Percentiles rank a stretch among this genome's conserved stretches.
phyloP scores from a whole-genome alignment of 2,113 vertebrate genomes.

The Natator depressus region DNA sequence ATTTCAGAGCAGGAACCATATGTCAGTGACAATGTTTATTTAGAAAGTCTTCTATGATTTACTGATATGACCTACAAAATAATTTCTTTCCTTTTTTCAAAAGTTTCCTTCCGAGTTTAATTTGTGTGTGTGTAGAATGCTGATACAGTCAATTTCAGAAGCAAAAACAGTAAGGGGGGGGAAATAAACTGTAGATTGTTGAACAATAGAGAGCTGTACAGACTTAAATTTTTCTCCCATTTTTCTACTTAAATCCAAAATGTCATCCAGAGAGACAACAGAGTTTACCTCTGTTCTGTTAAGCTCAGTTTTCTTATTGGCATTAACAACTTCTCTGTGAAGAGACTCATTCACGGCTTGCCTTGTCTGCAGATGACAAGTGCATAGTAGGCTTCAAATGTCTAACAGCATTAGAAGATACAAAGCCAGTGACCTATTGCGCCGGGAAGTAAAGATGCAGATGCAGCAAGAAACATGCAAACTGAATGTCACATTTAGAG shows the following conservation, averaged over 20 bases:
- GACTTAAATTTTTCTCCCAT: not conserved
- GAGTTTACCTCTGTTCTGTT: not conserved
- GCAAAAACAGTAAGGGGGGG: rapidly evolving
- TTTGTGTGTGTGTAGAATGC: not conserved
- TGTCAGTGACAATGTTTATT: not conserved
- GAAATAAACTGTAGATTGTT: rapidly evolving
- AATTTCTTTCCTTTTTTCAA: not conserved
- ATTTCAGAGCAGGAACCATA: not conserved
- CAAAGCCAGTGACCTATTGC: not conserved
- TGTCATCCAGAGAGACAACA: not conserved
- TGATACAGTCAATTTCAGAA: not conserved
- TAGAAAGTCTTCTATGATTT: not conserved
- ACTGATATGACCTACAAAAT: not conserved
- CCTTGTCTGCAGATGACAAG: not conserved
- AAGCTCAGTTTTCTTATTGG: constrained; percentile 1
- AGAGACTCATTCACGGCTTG: not conserved
- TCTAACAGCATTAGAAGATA: not conserved
- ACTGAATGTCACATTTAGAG: not conserved
- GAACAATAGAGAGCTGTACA: not conserved
- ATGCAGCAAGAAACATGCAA: not conserved
- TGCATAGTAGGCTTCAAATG: not conserved
- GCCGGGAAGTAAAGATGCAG: not conserved
- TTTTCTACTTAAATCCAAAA: not conserved
- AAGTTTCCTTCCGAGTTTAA: not conserved
- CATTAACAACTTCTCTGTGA: not conserved